Evolutionary conservation across 2,113 vertebrate genomes (phyloP).

Genomic region (Sialia sialis): DNA sequence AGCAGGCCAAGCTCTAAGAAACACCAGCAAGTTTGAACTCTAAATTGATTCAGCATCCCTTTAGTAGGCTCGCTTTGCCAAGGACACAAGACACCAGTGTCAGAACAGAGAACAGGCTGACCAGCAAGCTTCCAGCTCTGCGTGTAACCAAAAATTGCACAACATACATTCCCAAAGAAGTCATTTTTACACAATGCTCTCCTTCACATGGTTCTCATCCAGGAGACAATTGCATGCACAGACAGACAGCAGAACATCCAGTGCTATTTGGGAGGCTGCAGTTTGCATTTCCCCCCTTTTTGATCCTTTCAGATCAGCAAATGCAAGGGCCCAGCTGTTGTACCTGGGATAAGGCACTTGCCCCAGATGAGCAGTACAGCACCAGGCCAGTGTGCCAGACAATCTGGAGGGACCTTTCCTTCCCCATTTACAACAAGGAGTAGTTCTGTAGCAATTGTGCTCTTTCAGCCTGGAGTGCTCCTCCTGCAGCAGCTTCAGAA

Average conservation of each 20-base stretch:
- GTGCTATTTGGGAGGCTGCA: neutral
- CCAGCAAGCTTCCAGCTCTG: neutral
- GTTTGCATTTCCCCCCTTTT: neutral
- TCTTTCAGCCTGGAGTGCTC: neutral
- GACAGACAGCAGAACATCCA: neutral
- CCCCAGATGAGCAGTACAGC: neutral
- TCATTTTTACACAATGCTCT: neutral
- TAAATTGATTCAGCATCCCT: neutral
- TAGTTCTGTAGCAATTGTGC: neutral
- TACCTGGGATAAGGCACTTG: slow-evolving; percentile 27
- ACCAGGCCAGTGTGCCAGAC: neutral
- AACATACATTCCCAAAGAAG: neutral
- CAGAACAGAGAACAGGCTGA: neutral
- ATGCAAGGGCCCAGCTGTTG: neutral
- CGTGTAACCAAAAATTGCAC: neutral
- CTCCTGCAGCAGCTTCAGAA: neutral
- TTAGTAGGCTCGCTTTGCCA: neutral
- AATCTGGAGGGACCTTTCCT: neutral
- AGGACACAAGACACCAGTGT: neutral
- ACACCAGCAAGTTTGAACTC: neutral
- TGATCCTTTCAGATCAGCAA: neutral
- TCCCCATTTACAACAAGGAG: neutral
- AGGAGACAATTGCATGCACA: neutral
- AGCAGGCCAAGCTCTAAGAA: neutral
- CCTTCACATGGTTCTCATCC: neutral